Conservation (phyloP, 2,797 vertebrate species). For the Hydrocynus forskahlii region DNA sequence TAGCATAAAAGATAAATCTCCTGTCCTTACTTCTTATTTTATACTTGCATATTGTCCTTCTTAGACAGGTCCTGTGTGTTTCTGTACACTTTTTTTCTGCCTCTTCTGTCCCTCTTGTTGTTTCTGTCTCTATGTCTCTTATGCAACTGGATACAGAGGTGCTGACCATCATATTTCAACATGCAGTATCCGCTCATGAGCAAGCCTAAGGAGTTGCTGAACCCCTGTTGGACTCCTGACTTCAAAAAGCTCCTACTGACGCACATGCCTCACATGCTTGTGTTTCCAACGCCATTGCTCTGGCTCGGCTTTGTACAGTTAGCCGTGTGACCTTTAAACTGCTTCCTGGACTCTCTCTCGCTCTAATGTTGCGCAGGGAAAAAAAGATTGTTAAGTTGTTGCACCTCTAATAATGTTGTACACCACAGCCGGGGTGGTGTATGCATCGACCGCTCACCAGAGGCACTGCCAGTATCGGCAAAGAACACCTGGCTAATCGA, state of each 20-base stretch:
- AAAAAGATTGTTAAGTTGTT: slow-evolving; percentile 17
- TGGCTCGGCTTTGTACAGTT: slow-evolving; percentile 21
- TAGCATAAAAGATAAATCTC: not conserved
- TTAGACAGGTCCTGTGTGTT: not conserved
- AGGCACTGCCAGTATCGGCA: slow-evolving; percentile 51
- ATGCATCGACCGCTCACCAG: not conserved
- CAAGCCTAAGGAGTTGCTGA: not conserved
- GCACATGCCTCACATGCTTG: not conserved
- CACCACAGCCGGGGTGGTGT: not conserved
- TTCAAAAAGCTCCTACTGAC: not conserved
- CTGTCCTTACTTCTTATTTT: slow-evolving; percentile 20
- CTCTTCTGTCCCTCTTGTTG: not conserved
- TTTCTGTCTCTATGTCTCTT: slow-evolving; percentile 38
- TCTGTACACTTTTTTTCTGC: not conserved
- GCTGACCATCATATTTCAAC: slow-evolving; percentile 52
- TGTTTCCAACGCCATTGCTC: slow-evolving; percentile 3
- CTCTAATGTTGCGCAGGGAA: slow-evolving; percentile 9
- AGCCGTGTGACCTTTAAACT: slow-evolving; percentile 30
- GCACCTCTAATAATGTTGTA: slow-evolving; percentile 20
- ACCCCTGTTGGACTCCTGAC: slow-evolving; percentile 7
- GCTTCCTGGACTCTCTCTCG: not conserved
- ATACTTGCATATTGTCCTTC: not conserved
- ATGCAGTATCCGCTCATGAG: slow-evolving; percentile 24
- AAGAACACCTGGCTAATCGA: slow-evolving; percentile 70
- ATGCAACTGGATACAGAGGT: slow-evolving; percentile 59